Evolutionary conservation across 2,797 vertebrate genomes (phyloP).

Genomic region (Phylloscopus collybita): DNA sequence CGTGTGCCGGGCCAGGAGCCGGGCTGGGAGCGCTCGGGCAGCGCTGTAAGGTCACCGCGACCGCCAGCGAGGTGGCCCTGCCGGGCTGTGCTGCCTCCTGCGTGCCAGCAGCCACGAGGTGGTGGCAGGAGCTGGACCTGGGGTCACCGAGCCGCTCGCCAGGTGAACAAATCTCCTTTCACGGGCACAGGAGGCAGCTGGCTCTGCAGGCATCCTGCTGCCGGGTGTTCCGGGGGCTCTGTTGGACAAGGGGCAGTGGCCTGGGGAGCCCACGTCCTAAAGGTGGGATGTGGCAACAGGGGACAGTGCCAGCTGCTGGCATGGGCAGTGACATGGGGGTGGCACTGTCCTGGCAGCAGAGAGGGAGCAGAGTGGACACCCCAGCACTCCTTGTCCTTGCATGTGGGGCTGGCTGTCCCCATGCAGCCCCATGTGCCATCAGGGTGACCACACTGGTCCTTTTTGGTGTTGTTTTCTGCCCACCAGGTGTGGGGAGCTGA

Average conservation of each 20-base stretch:
- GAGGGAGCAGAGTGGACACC: not conserved
- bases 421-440: accelerated
- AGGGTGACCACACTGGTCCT: accelerated
- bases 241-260: accelerated
- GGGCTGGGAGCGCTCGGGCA: not conserved
- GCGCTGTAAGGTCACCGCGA: not conserved
- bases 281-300: not conserved
- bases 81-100: not conserved
- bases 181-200: not conserved
- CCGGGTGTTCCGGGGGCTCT: accelerated
- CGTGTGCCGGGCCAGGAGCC: not conserved
- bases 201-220: not conserved
- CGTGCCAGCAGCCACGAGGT: not conserved
- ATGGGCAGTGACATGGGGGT: accelerated
- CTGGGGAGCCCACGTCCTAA: accelerated
- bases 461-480: not conserved
- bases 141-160: accelerated
- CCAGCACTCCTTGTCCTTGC: not conserved
- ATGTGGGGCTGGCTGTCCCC: not conserved
- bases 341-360: not conserved
- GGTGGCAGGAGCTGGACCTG: not conserved
- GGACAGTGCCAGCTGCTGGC: not conserved
- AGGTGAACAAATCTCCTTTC: not conserved
- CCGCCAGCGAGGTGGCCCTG: not conserved
- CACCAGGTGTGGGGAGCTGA: not conserved